Conservation (phyloP, 1,140 invertebrate species). For the Solen grandis region DNA sequence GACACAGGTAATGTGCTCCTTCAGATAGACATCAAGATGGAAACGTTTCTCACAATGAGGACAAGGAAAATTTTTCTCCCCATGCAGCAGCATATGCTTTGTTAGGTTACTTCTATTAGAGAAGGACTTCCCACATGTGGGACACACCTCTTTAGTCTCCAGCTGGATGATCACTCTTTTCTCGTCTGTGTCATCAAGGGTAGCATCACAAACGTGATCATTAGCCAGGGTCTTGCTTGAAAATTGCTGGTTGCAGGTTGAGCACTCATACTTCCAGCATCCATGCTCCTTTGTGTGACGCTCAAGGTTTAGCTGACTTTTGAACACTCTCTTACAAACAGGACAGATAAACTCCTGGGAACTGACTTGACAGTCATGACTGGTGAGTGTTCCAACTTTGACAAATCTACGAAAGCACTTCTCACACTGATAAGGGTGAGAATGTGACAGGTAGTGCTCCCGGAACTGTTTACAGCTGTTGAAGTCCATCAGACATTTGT, state of each 20-base stretch:
- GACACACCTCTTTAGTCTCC: constrained; percentile 62
- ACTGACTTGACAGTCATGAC: constrained; percentile 69
- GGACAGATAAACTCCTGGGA: constrained; percentile 11
- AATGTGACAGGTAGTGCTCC: constrained; percentile 79
- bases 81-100: constrained; percentile 79
- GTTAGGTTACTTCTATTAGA: constrained; percentile 77
- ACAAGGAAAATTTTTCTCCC: constrained; percentile 81
- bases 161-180: constrained; percentile 55
- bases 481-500: constrained; percentile 69
- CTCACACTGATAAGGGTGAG: constrained; percentile 79
- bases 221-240: neutral
- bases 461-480: constrained; percentile 68
- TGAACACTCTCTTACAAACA: constrained; percentile 46
- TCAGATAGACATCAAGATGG: constrained; percentile 81
- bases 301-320: constrained; percentile 23
- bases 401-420: constrained; percentile 76
- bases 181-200: constrained; percentile 42
- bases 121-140: constrained; percentile 75
- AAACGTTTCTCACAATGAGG: constrained; percentile 81
- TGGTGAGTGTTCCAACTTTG: constrained; percentile 72
- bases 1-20: constrained; percentile 79
- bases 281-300: constrained; percentile 52
- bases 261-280: constrained; percentile 60
- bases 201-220: constrained; percentile 10
- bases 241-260: constrained; percentile 47